Base-by-base conservation (phyloP, 2,888 invertebrate genomes). In the Synanthedon tipuliformis region DNA sequence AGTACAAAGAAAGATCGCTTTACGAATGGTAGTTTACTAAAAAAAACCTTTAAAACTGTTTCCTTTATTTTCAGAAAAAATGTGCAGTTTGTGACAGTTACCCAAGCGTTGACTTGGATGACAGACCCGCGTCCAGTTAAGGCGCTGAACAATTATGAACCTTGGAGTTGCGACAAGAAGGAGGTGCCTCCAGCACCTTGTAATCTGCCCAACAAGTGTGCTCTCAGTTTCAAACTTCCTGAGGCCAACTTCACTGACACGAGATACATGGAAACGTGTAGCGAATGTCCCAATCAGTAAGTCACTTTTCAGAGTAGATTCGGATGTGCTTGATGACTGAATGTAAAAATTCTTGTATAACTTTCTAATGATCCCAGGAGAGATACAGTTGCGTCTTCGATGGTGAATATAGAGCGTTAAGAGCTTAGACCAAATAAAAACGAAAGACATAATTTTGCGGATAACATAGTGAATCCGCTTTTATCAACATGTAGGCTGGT, bases 51-150 rank as follows among this genome's bases (percentile, higher is more conserved):
- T 34, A 18, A 45, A 51, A 16, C 48, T 41, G 41, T 51, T 45
- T 23, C 27, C 45, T 41, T 10, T 61, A 54, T 61, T 83, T 82
- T 45, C 81, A 96, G 96, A 61, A 90, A 92, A 52, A 95, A 96
- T 73, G 95, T 96, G 8, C 95, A 94, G 89, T 94, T 95, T 68
- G 93, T 96, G 40, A 95, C 96, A 3, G 89, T 92, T 40, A 95
- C 96, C 0, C 95, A 96, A 87, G 93, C 94, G n/a, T 79, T 97
- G 55, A 94, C 94, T 48, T 97, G 95, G 94, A 94, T 96, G 76
- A 95, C 95, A 0, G 95, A 96, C 65, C 96, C 96, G 0, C 92
- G 92, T 67, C 88, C 93, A 1, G 73, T 89, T 3, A 92, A 91
- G 60, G 81, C 91, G 10, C 76, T 96, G 41, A 87, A 74, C 64